Base-by-base conservation (phyloP, 2,797 vertebrate species). In the Meriones psammophilus region DNA sequence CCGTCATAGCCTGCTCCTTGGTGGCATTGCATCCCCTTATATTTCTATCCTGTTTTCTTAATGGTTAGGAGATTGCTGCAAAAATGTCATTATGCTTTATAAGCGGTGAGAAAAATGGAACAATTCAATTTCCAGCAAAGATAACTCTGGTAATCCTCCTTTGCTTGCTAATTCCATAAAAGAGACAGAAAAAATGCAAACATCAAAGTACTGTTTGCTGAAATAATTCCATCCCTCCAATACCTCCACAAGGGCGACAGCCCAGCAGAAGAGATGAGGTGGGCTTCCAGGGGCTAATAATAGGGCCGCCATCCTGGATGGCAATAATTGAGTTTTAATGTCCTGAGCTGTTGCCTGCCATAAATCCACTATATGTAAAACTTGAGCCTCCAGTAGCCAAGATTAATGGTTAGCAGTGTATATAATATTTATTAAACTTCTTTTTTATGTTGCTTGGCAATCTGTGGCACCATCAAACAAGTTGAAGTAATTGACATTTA, bases 401-500 rank as follows among this genome's bases (percentile, higher is more conserved):
- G 98, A 98, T 98, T 98, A 98, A 98, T 98, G 98, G 97, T 96
- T 98, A 98, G 97, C 96, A 97, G 97, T 98, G 96, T 98, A 98
- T 98, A 98, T 98, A 98, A 98, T 98, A 99, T 98, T 98, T 98
- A 98, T 98, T 98, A 98, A 98, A 98, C 95, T 91, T 97, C 98
- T 96, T 98, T 98, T 50, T 98, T 98, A 98, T 98, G 98, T 97
- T 97, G 97, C 98, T 96, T 98, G 96, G 98, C 98, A 98, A 98
- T 98, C 98, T 98, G 98, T 97, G 96, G 97, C 97, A 91, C 98
- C 97, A 98, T 98, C 98, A 98, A 98, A 98, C 98, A 98, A 98
- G 96, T 89, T 97, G 98, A 98, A 98, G 98, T 98, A 98, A 99
- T 98, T 99, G 98, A 99, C 98, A 99, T 98, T 98, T 98, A 98